These are phyloP conservation scores for Rhingia rostrata DNA, from an alignment of 2,888 invertebrate genomes.

Conservation along the genomic window DNA sequence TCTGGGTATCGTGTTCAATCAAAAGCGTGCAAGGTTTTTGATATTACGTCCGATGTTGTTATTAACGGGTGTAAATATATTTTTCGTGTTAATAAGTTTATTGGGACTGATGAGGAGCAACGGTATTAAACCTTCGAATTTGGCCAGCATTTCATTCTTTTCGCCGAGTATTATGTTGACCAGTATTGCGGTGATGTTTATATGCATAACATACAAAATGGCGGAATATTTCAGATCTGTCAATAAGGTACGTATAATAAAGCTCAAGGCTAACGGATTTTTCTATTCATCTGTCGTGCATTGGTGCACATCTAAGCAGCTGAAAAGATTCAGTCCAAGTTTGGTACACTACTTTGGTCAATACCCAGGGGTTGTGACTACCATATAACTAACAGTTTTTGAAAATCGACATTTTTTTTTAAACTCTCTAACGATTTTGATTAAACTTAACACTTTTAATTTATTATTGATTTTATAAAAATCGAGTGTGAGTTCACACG, in stretches of 20 bases:
- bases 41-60: constrained; percentile 59
- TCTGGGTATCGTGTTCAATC: constrained; percentile 77
- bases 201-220: constrained; percentile 76
- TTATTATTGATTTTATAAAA: too few species aligned
- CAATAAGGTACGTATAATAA: constrained; percentile 77
- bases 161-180: constrained; percentile 78
- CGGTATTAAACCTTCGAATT: constrained; percentile 55
- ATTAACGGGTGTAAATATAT: constrained; percentile 53
- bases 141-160: constrained; percentile 77
- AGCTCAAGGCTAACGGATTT: too few species aligned
- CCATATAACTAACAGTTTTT: too few species aligned
- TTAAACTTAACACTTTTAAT: too few species aligned
- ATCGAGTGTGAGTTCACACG: too few species aligned
- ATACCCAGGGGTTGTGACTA: too few species aligned
- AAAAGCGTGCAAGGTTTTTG: constrained; percentile 60
- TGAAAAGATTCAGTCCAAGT: too few species aligned
- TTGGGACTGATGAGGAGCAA: constrained; percentile 68
- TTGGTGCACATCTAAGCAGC: too few species aligned
- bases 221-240: constrained; percentile 77
- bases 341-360: too few species aligned
- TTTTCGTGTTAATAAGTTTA: constrained; percentile 75
- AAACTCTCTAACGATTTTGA: too few species aligned
- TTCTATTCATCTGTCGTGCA: too few species aligned
- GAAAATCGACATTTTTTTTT: too few species aligned
- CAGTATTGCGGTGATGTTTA: constrained; percentile 76